Percentiles rank a stretch among this genome's conserved stretches.
phyloP scores from a whole-genome alignment of 2,888 invertebrate species.

The Aspidapion aeneum region DNA sequence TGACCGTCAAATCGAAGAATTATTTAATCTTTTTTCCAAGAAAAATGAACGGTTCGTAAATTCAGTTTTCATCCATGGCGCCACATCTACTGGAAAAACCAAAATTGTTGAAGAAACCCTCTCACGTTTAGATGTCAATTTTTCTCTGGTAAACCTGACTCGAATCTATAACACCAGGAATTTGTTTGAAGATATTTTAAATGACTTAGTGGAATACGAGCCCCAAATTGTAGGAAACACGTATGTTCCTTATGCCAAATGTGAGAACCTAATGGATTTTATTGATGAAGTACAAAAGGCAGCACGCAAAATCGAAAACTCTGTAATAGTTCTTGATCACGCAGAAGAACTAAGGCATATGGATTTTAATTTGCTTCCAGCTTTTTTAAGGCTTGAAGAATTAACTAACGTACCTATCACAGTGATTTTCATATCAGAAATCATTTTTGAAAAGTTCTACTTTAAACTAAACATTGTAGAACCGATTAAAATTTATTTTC shows the following conservation, averaged over 20 bases:
- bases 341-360: slow-evolving; percentile 75
- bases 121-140: slow-evolving; percentile 54
- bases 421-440: slow-evolving; percentile 71
- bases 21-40: slow-evolving; percentile 48
- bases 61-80: slow-evolving; percentile 76
- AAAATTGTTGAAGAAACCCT: slow-evolving; percentile 62
- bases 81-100: slow-evolving; percentile 82
- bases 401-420: slow-evolving; percentile 68
- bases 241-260: slow-evolving; percentile 49
- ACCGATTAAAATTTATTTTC: slow-evolving; percentile 71
- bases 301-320: slow-evolving; percentile 41
- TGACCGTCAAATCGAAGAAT: slow-evolving; percentile 40
- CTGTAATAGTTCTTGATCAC: slow-evolving; percentile 73
- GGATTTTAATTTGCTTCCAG: slow-evolving; percentile 69
- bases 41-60: slow-evolving; percentile 62
- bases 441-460: slow-evolving; percentile 78
- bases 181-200: slow-evolving; percentile 71
- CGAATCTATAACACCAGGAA: slow-evolving; percentile 77
- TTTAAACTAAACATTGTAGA: slow-evolving; percentile 66
- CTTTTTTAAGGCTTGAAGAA: slow-evolving; percentile 71
- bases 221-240: slow-evolving; percentile 37
- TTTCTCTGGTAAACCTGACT: slow-evolving; percentile 66
- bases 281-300: slow-evolving; percentile 44
- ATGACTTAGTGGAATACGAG: slow-evolving; percentile 52
- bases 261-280: slow-evolving; percentile 69